Evolutionary conservation across 2,888 invertebrate species (phyloP).

Genomic region (Synergus itoensis): DNA sequence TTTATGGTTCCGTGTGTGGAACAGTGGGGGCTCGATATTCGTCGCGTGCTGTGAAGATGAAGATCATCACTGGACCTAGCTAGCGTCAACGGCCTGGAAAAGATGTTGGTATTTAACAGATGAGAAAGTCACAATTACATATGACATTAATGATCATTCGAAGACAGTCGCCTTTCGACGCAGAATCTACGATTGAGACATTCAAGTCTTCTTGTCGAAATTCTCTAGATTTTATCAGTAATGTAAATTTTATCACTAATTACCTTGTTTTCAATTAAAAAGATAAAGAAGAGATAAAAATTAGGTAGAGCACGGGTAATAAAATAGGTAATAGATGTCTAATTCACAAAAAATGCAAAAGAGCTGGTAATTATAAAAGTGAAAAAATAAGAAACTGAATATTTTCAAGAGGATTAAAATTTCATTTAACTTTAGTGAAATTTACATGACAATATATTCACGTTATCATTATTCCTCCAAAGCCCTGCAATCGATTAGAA

Average conservation of each 20-base stretch:
- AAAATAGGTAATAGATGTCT: constrained; percentile 10
- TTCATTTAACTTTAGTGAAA: neutral
- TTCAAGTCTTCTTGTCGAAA: constrained; percentile 18
- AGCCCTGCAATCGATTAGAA: neutral
- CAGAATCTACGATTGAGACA: constrained; percentile 32
- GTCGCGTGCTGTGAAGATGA: constrained; percentile 31
- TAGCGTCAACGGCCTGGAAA: constrained; percentile 9
- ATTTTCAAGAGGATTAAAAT: neutral
- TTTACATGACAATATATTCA: neutral
- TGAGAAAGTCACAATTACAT: constrained; percentile 21
- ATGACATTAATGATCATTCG: constrained; percentile 28
- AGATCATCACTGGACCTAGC: neutral
- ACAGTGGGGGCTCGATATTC: neutral
- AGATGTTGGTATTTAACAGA: neutral
- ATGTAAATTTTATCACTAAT: neutral
- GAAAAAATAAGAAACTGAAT: neutral
- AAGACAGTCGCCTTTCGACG: constrained; percentile 18
- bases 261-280: constrained; percentile 20
- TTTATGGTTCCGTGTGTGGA: constrained; percentile 63
- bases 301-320: neutral
- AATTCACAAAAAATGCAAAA: neutral
- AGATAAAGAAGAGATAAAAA: constrained; percentile 23
- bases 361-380: neutral
- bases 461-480: neutral
- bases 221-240: constrained; percentile 3